Base-by-base conservation (phyloP, 2,113 vertebrate genomes). In the Lamprotornis superbus region DNA sequence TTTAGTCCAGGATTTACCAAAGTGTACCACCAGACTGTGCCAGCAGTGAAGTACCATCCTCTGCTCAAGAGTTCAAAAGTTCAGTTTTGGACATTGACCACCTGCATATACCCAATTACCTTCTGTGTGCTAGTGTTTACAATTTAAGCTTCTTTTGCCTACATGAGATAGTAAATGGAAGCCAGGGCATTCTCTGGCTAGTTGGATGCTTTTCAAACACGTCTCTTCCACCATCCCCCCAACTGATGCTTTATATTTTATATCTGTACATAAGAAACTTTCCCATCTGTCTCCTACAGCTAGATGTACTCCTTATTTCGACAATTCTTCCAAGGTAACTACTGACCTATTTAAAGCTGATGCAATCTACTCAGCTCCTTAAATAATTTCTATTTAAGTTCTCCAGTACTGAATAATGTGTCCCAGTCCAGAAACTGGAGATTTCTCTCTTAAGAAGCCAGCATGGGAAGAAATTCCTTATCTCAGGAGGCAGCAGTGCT, bases 291-390 rank as follows among this genome's bases (percentile, higher is more conserved):
- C 80, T 86, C 79, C 71, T 44, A 4, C 52, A 60, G 83, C 74
- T 44, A 88, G 39, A 57, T 80, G 35, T 47, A 44, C 28, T 42
- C 76, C 40, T 85, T 73, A 63, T 92, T 86, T 75, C 0, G 0
- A 40, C 15, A 89, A 37, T 71, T 86, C 82, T 94, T 91, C 88
- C 71, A 64, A 88, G 94, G 84, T 93, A 73, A 69, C 82, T 84
- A 78, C 69, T 90, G 89, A 90, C 81, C 80, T 46, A 75, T 93
- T 86, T 88, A 92, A 73, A 92, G 50, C 83, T 93, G 91, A 69
- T 94, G 47, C 5, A 39, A 91, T 94, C 91, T 89, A 37, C 55
- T 87, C 33, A 94, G 56, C 83, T 84, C 47, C 55, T 89, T 83
- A 93, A 52, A 91, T 82, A 4, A 47, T 82, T 90, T 83, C 90